Evolutionary conservation across 1,140 invertebrate species (phyloP), one percentile per base, ranked within the genome.

Genomic region (Caenorhabditis inopinata): DNA sequence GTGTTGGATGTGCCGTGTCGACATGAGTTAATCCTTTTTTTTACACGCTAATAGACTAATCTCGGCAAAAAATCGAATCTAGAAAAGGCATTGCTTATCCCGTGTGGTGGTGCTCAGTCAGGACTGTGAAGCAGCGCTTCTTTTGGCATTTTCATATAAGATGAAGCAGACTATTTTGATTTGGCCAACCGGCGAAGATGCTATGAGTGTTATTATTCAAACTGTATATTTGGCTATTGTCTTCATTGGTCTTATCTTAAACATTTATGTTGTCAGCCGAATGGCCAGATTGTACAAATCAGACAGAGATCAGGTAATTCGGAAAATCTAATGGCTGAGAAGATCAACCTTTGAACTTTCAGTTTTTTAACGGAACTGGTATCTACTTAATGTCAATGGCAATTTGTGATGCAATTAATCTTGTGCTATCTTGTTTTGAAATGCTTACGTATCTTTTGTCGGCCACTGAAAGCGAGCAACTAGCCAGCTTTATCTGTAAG

Each of bases 311-410:
- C 80, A 81, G 75, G 80, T 81, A 74, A 74, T 14, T 32, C 4
- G 7, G n/a, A 5, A 32, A 38, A n/a, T 29, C 14, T 11, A 0
- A 27, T 16, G 21, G n/a, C 1, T 53, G n/a, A n/a, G n/a, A n/a
- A n/a, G n/a, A 2, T 9, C 11, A 32, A 76, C 38, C 32, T 18
- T 3, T 2, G 23, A 11, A 0, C 6, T 62, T 81, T 48, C 80
- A 81, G 80, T 81, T 81, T 42, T 11, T 76, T 6, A 78, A 77
- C 11, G 80, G 80, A 6, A 81, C 80, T 0, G 80, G 80, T 2
- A 29, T 81, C 5, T 81, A 78, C 42, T 38, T 81, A 18, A 12
- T 68, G 38, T 38, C 78, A 12, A 81, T 81, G 80, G 74, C 80
- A 27, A 5, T 51, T 21, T 76, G 49, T 27, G 80, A 81, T 51